Conservation (phyloP, 2,888 invertebrate species). For the Polydrusus pterygomalis region DNA sequence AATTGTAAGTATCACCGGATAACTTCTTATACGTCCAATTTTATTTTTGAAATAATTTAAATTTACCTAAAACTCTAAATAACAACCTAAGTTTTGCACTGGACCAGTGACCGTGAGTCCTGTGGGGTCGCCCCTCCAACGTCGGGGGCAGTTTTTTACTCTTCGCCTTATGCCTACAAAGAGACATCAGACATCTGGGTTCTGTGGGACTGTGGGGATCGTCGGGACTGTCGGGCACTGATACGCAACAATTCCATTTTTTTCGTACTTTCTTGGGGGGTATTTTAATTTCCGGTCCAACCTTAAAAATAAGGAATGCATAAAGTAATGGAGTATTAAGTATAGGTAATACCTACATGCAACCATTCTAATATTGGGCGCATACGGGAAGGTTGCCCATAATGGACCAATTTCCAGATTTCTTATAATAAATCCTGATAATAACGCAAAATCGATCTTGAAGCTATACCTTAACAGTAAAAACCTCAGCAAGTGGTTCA, state of each 20-base stretch:
- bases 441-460: too few relatives aligned
- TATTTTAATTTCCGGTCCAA: conserved; percentile 60
- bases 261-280: conserved; percentile 68
- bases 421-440: too few relatives aligned
- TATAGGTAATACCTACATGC: too few relatives aligned
- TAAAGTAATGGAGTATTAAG: too few relatives aligned
- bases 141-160: conserved; percentile 62
- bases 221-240: conserved; percentile 77
- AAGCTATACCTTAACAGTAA: too few relatives aligned
- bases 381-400: too few relatives aligned
- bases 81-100: conserved; percentile 70
- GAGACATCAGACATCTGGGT: conserved; percentile 68
- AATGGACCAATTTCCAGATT: too few relatives aligned
- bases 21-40: too few relatives aligned
- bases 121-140: conserved; percentile 64
- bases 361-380: too few relatives aligned
- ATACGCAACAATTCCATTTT: conserved; percentile 78
- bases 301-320: conserved; percentile 28
- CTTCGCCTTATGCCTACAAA: conserved; percentile 68
- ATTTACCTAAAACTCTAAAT: conserved; percentile 68
- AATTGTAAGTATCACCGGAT: too few relatives aligned
- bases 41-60: too few relatives aligned
- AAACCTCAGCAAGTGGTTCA: too few relatives aligned
- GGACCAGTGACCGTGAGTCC: conserved; percentile 70
- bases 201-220: conserved; percentile 73